Conservation (phyloP, 2,888 invertebrate species). For the Megalurothrips usitatus region DNA sequence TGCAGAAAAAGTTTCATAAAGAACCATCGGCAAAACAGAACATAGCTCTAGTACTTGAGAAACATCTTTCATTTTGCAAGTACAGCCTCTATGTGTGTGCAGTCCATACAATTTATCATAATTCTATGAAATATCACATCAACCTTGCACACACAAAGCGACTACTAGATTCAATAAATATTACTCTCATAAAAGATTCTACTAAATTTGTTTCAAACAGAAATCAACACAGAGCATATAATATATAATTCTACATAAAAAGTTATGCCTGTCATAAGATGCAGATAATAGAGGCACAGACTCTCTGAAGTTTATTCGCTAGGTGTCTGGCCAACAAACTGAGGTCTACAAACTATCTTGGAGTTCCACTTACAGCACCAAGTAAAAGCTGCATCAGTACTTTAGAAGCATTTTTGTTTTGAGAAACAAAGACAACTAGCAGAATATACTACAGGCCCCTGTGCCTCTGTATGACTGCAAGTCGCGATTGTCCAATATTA, state of each 20-base stretch:
- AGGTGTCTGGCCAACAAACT: not conserved
- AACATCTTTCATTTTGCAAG: not conserved
- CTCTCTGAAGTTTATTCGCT: not conserved
- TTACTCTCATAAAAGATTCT: conserved; percentile 23
- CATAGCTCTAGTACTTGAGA: not conserved
- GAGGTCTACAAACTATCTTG: not conserved
- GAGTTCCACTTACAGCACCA: not conserved
- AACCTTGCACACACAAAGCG: conserved; percentile 26
- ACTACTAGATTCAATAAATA: conserved; percentile 25
- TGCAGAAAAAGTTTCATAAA: not conserved
- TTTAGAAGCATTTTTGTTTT: not conserved
- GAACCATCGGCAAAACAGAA: too few relatives aligned
- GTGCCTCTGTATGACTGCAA: not conserved
- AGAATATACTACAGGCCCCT: not conserved
- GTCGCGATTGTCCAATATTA: conserved; percentile 11
- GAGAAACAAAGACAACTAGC: not conserved
- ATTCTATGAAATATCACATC: conserved; percentile 27
- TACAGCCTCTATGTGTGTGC: conserved; percentile 1
- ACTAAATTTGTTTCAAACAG: conserved; percentile 25
- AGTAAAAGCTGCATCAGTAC: not conserved
- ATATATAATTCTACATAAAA: conserved; percentile 25
- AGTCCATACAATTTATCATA: conserved; percentile 23
- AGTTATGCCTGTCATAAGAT: conserved; percentile 12
- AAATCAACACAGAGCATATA: conserved; percentile 26
- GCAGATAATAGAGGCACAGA: not conserved